These are phyloP conservation scores for Aphodius sticticus DNA, from an alignment of 2,888 invertebrate species.

Conservation along the genomic window DNA sequence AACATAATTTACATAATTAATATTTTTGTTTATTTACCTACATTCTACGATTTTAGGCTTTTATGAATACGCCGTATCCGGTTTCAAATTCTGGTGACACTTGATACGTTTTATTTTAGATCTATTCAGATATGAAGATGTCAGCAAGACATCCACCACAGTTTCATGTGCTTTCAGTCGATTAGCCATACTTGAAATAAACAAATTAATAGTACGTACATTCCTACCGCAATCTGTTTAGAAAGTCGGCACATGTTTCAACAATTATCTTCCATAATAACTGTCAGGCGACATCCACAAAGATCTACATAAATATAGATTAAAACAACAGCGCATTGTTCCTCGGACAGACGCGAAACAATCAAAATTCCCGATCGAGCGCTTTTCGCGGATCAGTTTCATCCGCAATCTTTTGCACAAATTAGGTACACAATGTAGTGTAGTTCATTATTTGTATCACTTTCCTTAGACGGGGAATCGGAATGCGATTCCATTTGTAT, in stretches of 20 bases:
- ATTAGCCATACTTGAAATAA: too few species aligned
- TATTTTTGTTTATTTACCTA: too few species aligned
- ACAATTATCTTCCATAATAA: neutral
- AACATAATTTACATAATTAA: too few species aligned
- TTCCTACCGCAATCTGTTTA: neutral
- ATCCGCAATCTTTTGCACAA: conserved; percentile 4
- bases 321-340: neutral
- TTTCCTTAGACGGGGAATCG: neutral
- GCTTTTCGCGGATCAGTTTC: neutral
- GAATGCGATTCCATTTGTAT: conserved; percentile 4
- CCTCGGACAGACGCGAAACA: neutral
- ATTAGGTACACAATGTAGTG: conserved; percentile 4
- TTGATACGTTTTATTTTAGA: too few species aligned
- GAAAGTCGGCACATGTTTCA: neutral
- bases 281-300: neutral
- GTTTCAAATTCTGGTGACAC: too few species aligned
- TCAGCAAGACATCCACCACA: too few species aligned
- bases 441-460: conserved; percentile 4
- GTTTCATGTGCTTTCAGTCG: too few species aligned
- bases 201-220: too few species aligned
- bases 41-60: too few species aligned
- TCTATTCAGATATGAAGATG: too few species aligned
- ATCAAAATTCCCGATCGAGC: neutral
- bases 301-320: neutral
- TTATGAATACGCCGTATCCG: too few species aligned